Percentiles rank a stretch among this genome's conserved stretches.
Conservation (phyloP, 1,140 invertebrate genomes). For the Melitaea cinxia region DNA sequence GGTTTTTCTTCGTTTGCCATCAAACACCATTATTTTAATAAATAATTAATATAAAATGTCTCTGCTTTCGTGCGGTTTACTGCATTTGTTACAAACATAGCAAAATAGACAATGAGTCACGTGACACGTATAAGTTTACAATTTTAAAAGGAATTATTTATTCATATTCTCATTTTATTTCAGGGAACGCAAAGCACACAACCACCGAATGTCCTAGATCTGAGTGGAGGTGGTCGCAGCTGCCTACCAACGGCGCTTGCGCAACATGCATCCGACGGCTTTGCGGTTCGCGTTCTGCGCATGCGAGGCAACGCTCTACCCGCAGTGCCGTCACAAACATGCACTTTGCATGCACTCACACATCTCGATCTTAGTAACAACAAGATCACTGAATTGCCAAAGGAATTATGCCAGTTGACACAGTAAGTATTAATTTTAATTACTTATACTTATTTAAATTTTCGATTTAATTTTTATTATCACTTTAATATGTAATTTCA, state of each 20-base stretch:
- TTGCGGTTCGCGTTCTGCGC: constrained; percentile 82
- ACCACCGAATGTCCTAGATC: constrained; percentile 81
- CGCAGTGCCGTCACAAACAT: constrained; percentile 82
- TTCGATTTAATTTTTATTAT: not conserved
- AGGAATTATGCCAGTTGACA: constrained; percentile 83
- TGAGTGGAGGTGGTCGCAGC: constrained; percentile 81
- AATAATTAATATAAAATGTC: too few relatives aligned
- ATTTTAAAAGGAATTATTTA: not conserved
- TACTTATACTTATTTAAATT: not conserved
- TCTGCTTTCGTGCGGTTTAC: too few relatives aligned
- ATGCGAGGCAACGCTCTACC: constrained; percentile 83
- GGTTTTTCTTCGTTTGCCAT: too few relatives aligned
- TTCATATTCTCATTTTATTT: constrained; percentile 26
- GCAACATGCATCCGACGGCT: constrained; percentile 69
- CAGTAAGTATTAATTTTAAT: constrained; percentile 82
- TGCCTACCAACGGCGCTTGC: constrained; percentile 58
- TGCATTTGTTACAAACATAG: too few relatives aligned
- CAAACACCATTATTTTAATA: too few relatives aligned
- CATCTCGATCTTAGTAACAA: constrained; percentile 88
- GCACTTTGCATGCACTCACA: constrained; percentile 83
- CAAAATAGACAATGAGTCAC: too few relatives aligned
- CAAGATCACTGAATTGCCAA: constrained; percentile 83
- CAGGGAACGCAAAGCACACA: constrained; percentile 71
- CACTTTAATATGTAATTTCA: too few relatives aligned
- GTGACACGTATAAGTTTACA: too few relatives aligned